A percentile compares a stretch with the other conserved stretches of the same genome.
Conservation (phyloP, 1,140 invertebrate genomes). For the Babylonia areolata region DNA sequence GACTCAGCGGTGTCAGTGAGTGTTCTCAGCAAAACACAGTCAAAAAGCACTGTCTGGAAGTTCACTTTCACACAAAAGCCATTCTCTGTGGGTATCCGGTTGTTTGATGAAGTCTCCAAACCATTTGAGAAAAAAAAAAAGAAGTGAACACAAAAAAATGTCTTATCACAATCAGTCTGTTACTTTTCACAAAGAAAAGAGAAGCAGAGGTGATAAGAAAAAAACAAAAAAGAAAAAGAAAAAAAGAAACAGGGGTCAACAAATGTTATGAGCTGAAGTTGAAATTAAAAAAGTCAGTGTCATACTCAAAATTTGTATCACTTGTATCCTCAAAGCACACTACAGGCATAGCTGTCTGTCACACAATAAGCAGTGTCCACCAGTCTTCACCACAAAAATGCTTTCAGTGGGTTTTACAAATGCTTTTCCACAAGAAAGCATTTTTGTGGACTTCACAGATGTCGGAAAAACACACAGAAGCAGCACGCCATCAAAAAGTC, state of each 20-base stretch:
- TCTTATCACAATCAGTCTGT: no score
- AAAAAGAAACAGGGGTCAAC: no score
- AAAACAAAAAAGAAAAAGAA: no score
- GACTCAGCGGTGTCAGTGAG: background rate
- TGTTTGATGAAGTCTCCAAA: no score
- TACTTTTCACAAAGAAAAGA: no score
- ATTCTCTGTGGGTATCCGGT: no score
- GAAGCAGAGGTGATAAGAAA: no score
- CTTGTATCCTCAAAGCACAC: background rate
- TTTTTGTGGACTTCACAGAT: slow-evolving; percentile 2
- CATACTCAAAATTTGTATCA: background rate
- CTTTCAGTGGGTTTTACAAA: background rate
- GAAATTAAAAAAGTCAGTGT: background rate
- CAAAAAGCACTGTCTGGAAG: background rate
- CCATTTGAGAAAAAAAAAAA: no score
- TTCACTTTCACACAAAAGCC: no score
- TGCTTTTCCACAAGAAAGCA: background rate
- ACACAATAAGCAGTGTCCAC: slow-evolving; percentile 6
- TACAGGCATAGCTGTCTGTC: background rate
- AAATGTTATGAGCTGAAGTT: no score
- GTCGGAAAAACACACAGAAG: background rate
- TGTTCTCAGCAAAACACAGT: background rate
- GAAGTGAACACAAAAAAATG: no score
- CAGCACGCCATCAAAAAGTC: background rate
- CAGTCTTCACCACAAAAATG: background rate